A percentile compares a stretch with the other conserved stretches of the same genome.
phyloP scores from a whole-genome alignment of 2,113 vertebrate genomes.

The Oryctolagus cuniculus region DNA sequence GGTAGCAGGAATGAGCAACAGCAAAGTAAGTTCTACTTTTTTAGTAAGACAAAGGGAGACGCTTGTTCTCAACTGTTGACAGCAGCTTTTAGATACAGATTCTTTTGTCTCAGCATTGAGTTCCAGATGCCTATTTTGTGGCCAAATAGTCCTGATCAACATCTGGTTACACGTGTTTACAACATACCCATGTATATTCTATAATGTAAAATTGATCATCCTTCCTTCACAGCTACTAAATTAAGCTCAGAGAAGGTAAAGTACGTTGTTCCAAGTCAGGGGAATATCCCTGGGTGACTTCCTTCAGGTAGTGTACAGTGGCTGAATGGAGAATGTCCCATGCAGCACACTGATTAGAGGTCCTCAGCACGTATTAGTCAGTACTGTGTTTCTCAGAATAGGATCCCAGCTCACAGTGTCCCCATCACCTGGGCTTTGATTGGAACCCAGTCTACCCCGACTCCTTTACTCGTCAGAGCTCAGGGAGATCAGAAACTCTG shows the following conservation, averaged over 20 bases:
- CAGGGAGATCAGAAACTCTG: not conserved
- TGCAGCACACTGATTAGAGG: not conserved
- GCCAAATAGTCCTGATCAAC: not conserved
- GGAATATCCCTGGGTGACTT: not conserved
- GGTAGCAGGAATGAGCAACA: fast-evolving
- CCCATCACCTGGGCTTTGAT: too few species aligned
- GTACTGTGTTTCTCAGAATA: not conserved
- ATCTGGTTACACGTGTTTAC: not conserved
- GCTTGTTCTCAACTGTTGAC: not conserved
- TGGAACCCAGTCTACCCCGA: not conserved
- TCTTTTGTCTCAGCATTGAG: not conserved
- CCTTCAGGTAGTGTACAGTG: not conserved
- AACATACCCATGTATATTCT: not conserved
- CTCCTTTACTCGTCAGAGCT: not conserved
- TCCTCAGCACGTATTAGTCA: not conserved
- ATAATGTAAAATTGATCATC: not conserved
- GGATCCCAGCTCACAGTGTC: not conserved
- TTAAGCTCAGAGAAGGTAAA: not conserved
- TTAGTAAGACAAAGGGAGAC: not conserved
- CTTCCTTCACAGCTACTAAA: not conserved
- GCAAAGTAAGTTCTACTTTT: not conserved
- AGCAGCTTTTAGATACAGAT: not conserved
- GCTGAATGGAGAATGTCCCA: not conserved
- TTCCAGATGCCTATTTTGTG: not conserved
- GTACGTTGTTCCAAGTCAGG: not conserved